These are phyloP conservation scores for Hipparchia sbordonii DNA, from an alignment of 2,888 invertebrate genomes.

Conservation along the genomic window DNA sequence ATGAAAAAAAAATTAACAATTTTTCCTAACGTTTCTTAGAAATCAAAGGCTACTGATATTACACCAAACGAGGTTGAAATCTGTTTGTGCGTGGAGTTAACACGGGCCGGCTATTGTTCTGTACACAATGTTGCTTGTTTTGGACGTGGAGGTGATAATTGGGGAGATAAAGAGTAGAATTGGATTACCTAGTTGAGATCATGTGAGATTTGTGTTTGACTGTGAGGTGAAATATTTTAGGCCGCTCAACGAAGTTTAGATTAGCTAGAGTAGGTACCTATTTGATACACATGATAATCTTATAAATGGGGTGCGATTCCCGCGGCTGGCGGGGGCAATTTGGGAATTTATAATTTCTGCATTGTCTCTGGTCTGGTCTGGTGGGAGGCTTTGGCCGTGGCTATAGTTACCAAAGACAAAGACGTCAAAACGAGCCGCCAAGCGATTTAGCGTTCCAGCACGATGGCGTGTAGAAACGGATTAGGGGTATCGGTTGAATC, in stretches of 20 bases:
- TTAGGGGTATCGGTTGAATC: too few relatives aligned
- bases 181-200: constrained; percentile 50
- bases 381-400: too few relatives aligned
- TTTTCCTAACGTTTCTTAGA: constrained; percentile 9
- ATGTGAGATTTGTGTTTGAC: constrained; percentile 14
- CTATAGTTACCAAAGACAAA: too few relatives aligned
- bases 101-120: constrained; percentile 52
- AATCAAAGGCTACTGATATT: constrained; percentile 60
- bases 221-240: neutral
- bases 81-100: constrained; percentile 57
- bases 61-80: constrained; percentile 60
- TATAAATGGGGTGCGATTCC: too few relatives aligned
- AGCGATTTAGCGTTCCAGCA: too few relatives aligned
- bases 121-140: constrained; percentile 51
- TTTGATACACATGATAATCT: too few relatives aligned
- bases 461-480: too few relatives aligned
- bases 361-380: too few relatives aligned
- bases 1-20: neutral
- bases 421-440: too few relatives aligned
- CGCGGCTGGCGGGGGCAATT: too few relatives aligned
- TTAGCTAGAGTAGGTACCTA: too few relatives aligned
- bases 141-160: constrained; percentile 57
- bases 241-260: neutral
- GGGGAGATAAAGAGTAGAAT: constrained; percentile 65
- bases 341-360: too few relatives aligned